These are phyloP conservation scores for Acanthiza pusilla DNA, from an alignment of 2,797 vertebrate genomes.

Conservation along the genomic window DNA sequence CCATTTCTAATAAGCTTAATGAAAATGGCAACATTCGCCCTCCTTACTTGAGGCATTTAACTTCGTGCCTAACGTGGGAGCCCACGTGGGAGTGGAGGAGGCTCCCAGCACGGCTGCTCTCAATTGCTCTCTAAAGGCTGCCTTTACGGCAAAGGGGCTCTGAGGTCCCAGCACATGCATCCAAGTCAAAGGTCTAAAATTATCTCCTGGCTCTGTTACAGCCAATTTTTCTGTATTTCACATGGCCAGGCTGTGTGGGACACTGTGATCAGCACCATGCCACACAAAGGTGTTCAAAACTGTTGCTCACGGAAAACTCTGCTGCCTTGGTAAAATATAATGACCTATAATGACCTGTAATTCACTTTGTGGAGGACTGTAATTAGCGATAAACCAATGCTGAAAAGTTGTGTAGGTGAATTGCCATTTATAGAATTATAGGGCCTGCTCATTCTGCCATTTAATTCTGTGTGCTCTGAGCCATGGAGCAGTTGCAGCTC, in stretches of 20 bases:
- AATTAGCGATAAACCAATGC: background rate
- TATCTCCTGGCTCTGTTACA: background rate
- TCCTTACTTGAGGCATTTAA: constrained; percentile 14
- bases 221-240: background rate
- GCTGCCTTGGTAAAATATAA: constrained; percentile 4
- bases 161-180: background rate
- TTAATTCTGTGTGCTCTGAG: background rate
- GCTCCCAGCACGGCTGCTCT: background rate
- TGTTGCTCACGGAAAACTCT: background rate
- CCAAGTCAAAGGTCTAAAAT: constrained; percentile 7
- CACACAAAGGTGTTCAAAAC: background rate
- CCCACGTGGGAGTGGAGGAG: background rate
- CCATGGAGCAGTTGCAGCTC: background rate
- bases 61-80: background rate
- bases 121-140: background rate
- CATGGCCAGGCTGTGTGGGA: background rate
- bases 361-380: background rate
- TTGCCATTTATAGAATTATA: constrained; percentile 26
- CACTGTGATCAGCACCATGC: background rate
- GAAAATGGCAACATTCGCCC: constrained; percentile 8
- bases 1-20: constrained; percentile 18
- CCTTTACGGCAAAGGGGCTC: background rate
- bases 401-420: constrained; percentile 1
- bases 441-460: background rate
- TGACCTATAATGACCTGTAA: background rate